These are phyloP conservation scores for Callitettix versicolor DNA, from an alignment of 1,140 invertebrate species.

Conservation along the genomic window DNA sequence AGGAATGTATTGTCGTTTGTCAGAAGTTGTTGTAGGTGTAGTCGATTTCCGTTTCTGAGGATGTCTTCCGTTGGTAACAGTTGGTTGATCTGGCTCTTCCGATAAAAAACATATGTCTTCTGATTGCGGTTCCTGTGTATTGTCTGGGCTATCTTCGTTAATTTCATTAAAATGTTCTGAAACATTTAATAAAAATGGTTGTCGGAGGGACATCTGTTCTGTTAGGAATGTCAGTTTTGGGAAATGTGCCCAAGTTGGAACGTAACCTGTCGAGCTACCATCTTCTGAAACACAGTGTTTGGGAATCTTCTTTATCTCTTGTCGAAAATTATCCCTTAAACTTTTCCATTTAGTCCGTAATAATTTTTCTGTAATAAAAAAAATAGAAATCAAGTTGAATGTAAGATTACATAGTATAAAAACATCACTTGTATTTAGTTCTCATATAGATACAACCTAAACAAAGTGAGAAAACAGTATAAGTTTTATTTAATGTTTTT, in stretches of 20 bases:
- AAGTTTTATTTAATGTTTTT: too few relatives aligned
- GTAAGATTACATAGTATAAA: too few relatives aligned
- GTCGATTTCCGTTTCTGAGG: background rate
- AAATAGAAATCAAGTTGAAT: too few relatives aligned
- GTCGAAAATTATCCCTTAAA: conserved; percentile 1
- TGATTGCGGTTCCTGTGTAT: too few relatives aligned
- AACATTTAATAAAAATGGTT: too few relatives aligned
- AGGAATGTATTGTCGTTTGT: background rate
- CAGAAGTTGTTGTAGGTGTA: background rate
- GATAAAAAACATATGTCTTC: background rate
- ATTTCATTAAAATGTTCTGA: background rate
- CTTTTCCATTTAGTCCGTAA: conserved; percentile 5
- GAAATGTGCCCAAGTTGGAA: background rate
- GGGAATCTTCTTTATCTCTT: background rate
- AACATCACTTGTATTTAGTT: too few relatives aligned
- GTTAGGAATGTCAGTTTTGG: background rate
- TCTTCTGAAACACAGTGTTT: background rate
- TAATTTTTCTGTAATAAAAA: conserved; percentile 3
- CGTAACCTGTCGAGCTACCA: too few relatives aligned
- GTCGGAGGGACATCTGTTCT: background rate
- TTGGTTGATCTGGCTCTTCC: background rate
- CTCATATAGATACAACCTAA: too few relatives aligned
- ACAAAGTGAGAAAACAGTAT: too few relatives aligned
- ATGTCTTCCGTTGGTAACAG: background rate
- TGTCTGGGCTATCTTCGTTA: background rate